Evolutionary conservation across 2,888 invertebrate genomes (phyloP).

Genomic region (Morpho achilles): DNA sequence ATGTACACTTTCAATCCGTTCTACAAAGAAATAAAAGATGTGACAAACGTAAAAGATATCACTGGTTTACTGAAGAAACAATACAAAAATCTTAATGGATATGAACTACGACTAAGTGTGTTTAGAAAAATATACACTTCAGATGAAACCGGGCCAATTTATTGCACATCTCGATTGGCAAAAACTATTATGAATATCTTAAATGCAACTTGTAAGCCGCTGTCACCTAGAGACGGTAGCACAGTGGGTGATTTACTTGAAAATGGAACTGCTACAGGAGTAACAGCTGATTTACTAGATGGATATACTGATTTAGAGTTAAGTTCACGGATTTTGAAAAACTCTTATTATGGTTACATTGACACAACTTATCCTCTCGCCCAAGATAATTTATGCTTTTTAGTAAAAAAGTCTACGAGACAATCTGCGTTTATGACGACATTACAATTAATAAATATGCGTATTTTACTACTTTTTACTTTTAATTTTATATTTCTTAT

Average conservation of each 20-base stretch:
- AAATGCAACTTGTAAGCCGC: constrained; percentile 60
- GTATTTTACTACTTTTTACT: constrained; percentile 47
- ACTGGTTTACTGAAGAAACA: constrained; percentile 41
- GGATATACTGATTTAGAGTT: constrained; percentile 76
- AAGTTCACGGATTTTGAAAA: constrained; percentile 73
- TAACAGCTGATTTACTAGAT: constrained; percentile 63
- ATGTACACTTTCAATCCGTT: constrained; percentile 77
- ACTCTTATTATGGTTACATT: constrained; percentile 66
- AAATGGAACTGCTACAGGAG: constrained; percentile 68
- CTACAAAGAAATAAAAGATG: constrained; percentile 53
- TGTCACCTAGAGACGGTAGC: constrained; percentile 57
- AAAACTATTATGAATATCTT: constrained; percentile 48
- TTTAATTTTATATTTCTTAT: constrained; percentile 45
- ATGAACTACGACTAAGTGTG: constrained; percentile 53
- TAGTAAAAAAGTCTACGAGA: constrained; percentile 70
- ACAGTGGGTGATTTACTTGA: constrained; percentile 63
- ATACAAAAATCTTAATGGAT: constrained; percentile 56
- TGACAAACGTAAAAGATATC: constrained; percentile 57
- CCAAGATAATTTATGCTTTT: constrained; percentile 77
- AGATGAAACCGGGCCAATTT: constrained; percentile 46
- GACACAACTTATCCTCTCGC: constrained; percentile 73
- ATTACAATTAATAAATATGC: constrained; percentile 51
- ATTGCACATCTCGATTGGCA: constrained; percentile 52
- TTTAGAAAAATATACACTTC: constrained; percentile 54
- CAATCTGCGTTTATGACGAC: constrained; percentile 70